These are phyloP conservation scores for Octonoba sinensis DNA, from an alignment of 2,888 invertebrate species.

Conservation along the genomic window DNA sequence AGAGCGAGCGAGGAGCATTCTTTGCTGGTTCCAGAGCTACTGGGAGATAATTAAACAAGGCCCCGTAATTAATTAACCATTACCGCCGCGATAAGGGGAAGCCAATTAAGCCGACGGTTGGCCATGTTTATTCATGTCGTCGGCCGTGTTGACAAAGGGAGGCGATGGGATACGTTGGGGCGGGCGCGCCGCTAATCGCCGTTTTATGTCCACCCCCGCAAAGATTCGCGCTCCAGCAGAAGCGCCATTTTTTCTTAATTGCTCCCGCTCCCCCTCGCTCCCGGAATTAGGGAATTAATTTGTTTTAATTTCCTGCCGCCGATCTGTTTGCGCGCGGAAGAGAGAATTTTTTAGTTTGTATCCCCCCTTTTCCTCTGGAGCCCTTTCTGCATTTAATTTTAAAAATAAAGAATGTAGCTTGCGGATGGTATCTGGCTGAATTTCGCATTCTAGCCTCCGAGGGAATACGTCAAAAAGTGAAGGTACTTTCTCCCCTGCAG, in stretches of 20 bases:
- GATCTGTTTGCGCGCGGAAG: constrained; percentile 48
- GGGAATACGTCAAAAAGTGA: too few species aligned
- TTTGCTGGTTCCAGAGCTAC: constrained; percentile 9
- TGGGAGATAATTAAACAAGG: constrained; percentile 57
- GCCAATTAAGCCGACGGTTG: constrained; percentile 60
- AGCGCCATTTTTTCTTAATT: constrained; percentile 50
- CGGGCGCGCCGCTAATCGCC: constrained; percentile 38
- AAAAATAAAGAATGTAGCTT: too few species aligned
- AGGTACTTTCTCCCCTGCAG: too few species aligned
- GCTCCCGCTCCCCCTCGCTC: constrained; percentile 19
- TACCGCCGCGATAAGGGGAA: constrained; percentile 58
- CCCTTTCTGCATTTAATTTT: too few species aligned
- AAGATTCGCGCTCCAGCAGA: constrained; percentile 47
- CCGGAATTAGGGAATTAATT: constrained; percentile 58
- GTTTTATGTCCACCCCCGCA: constrained; percentile 41
- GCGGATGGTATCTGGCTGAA: too few species aligned
- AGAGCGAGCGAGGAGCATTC: constrained; percentile 28
- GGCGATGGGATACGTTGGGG: constrained; percentile 1
- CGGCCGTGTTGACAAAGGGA: constrained; percentile 58
- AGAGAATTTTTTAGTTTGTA: background rate
- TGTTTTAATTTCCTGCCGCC: constrained; percentile 59
- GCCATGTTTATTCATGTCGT: constrained; percentile 63
- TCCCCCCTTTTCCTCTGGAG: too few species aligned
- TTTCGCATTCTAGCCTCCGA: too few species aligned
- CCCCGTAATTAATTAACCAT: constrained; percentile 63